These are phyloP conservation scores for Germaria angustata DNA, from an alignment of 2,888 invertebrate species.

Conservation along the genomic window DNA sequence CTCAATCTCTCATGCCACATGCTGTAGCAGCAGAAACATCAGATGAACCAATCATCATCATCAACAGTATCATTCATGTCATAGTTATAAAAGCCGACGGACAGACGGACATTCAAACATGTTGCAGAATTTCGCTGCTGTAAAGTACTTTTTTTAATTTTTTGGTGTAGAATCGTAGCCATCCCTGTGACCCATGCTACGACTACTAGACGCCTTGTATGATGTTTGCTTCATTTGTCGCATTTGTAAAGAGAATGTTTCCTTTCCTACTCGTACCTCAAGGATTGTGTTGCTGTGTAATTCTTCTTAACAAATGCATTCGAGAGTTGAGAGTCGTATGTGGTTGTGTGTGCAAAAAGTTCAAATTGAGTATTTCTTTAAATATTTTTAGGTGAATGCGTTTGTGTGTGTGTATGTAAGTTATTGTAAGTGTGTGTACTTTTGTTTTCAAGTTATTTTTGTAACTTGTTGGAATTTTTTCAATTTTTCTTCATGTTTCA, in stretches of 20 bases:
- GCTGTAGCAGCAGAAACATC: slow-evolving; percentile 16
- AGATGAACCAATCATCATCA: slow-evolving; percentile 66
- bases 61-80: slow-evolving; percentile 40
- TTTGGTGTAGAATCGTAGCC: slow-evolving; percentile 59
- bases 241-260: slow-evolving; percentile 68
- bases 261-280: slow-evolving; percentile 39
- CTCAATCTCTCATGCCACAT: slow-evolving; percentile 31
- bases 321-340: slow-evolving; percentile 7
- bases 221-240: slow-evolving; percentile 75
- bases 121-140: slow-evolving; percentile 71
- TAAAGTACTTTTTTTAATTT: slow-evolving; percentile 61
- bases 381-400: slow-evolving; percentile 19
- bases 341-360: slow-evolving; percentile 8
- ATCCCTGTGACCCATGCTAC: slow-evolving; percentile 72
- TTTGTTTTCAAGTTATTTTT: slow-evolving; percentile 68
- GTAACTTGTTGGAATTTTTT: slow-evolving; percentile 70
- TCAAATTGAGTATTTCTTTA: slow-evolving; percentile 30
- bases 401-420: neutral
- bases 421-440: slow-evolving; percentile 32
- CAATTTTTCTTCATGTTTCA: slow-evolving; percentile 66
- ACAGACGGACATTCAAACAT: slow-evolving; percentile 31
- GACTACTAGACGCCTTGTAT: slow-evolving; percentile 77
- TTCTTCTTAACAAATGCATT: slow-evolving; percentile 27
- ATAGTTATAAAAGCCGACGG: slow-evolving; percentile 34
- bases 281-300: slow-evolving; percentile 51